Conservation (phyloP, 92 coral and sea anemone genomes). For the Siderastrea siderea region DNA sequence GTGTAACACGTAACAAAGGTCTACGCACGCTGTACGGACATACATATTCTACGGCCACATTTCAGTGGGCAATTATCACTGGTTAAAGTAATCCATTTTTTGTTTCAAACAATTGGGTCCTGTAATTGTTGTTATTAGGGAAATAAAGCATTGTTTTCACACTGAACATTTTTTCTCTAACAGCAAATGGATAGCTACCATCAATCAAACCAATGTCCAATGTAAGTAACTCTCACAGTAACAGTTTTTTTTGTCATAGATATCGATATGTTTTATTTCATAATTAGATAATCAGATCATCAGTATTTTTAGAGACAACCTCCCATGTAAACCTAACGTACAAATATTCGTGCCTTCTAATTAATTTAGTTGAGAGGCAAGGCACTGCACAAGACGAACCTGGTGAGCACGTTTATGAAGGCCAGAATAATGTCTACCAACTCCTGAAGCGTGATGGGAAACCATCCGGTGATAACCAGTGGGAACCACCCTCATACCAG, state of each 20-base stretch:
- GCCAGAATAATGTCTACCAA: slow-evolving; percentile 12
- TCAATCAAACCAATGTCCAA: background rate
- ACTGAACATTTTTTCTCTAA: background rate
- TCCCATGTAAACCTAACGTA: background rate
- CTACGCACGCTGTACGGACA: no score
- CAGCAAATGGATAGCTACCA: background rate
- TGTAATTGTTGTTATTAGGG: no score
- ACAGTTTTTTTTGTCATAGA: background rate
- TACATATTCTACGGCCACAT: no score
- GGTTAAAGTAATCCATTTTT: no score
- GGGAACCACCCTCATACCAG: slow-evolving; percentile 39
- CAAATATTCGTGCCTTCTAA: background rate
- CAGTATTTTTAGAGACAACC: no score
- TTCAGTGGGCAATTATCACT: no score
- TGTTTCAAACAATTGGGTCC: no score
- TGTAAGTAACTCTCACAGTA: background rate
- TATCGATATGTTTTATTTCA: background rate
- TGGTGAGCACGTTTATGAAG: slow-evolving; percentile 1
- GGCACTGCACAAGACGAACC: background rate
- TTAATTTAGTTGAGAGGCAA: background rate
- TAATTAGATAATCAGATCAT: background rate
- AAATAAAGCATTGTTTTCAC: background rate
- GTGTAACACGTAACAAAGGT: no score
- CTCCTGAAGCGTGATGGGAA: slow-evolving; percentile 31
- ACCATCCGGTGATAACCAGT: background rate